Evolutionary conservation across 2,113 vertebrate species (phyloP), one percentile per base, ranked within the genome.

Genomic region (Ptilonorhynchus violaceus): DNA sequence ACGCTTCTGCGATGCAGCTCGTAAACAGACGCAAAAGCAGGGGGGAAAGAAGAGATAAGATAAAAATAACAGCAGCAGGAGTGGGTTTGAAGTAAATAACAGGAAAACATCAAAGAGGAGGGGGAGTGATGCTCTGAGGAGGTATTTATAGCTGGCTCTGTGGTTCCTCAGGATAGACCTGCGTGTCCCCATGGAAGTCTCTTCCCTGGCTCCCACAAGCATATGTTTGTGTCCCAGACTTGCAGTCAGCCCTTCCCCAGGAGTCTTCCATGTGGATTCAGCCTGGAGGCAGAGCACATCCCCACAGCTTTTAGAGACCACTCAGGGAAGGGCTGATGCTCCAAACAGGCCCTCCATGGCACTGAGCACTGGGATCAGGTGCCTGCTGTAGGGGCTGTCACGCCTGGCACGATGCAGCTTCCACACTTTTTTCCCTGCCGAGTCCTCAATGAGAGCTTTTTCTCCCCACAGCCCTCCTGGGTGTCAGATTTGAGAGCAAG

Each of bases 61-160:
- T 76, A 96, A 96, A 97, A 96, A 95, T 94, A 95, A 88, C 90
- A 73, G 88, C 88, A 76, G 75, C 44, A 27, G 85, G 79, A 93
- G 79, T 53, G 78, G 67, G 88, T 69, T 94, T 85, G 85, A 93
- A 94, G 85, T 85, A 95, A 96, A 96, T 83, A 95, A 68, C 92
- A 90, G 78, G 66, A 83, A 73, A 94, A 92, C 88, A 93, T 95
- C 95, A 90, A 94, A 93, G 95, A 59, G 53, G 75, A 92, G 88
- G 75, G 81, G 79, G 62, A 88, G 85, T n/a, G 75, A 78, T 90
- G 90, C 67, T 95, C 78, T 44, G 67, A 58, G 58, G 49, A 91
- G 67, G 88, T 96, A 96, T 97, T 97, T 96, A 92, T 92, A 92
- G 81, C 81, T 1, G 2, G 58, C 58, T 96, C 63, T 64, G 77